Base-by-base conservation (phyloP, 2,888 invertebrate genomes). In the Chaetoderma sp. region DNA sequence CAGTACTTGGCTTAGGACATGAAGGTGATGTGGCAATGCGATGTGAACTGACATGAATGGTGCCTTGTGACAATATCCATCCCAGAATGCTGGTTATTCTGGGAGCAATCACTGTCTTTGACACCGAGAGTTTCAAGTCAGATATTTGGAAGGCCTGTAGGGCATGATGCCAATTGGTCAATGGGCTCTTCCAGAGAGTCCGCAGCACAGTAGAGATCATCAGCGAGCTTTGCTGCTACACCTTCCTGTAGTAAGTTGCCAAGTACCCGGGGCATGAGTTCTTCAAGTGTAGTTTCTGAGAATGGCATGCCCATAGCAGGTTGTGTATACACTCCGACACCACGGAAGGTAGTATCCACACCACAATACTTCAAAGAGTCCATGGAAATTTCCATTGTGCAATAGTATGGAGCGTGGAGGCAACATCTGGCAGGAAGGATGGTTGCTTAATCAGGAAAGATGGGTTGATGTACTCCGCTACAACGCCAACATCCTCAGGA, bases 381-480 rank as follows among this genome's bases (percentile, higher is more conserved):
- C 10, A 55, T 39, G 1, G 67, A 57, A 3, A 69, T 18, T 61
- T 67, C 61, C 69, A 70, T 13, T 57, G 57, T 10, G 58, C 71
- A 21, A 69, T 67, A 10, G 10, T n/a, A 8, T 3, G 4, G 52
- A 44, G 52, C 13, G 58, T 59, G 1, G 63, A 58, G 18, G 68
- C 68, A 23, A 70, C 67, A 54, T 65, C 62, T 1, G 67, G 67
- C 68, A 70, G 58, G 5, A 67, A 50, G 27, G 67, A 63, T 8
- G 72, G 69, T 57, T 70, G 71, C 44, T 71, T 74, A 0, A 76
- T 66, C 10, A 77, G 62, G 49, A 76, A 77, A 4, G 73, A 71
- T 0, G 75, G 77, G 54, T 74, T 76, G 8, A 77, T 32, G 30
- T 78, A 77, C 39, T 78, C 74, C 2, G 68, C 71, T 3, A 36